Percentiles rank a stretch among this genome's conserved stretches.
Evolutionary conservation across 2,888 invertebrate species (phyloP).

Genomic region (Rhamphomyia laevipes): DNA sequence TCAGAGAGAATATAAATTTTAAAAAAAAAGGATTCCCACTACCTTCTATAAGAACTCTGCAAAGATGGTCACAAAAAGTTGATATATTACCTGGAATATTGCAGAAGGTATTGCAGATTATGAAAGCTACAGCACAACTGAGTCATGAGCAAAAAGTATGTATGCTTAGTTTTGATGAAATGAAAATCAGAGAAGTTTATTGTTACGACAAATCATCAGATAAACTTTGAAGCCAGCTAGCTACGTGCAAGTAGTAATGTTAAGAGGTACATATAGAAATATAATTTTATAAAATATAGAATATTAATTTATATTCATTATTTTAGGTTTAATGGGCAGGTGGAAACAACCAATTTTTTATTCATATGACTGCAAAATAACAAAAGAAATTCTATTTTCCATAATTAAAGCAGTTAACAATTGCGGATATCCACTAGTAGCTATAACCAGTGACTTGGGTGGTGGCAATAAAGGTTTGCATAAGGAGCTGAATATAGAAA

Average conservation of each 20-base stretch:
- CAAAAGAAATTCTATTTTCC: background rate
- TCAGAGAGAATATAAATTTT: too few species aligned
- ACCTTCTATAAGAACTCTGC: too few species aligned
- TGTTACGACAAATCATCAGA: slow-evolving; percentile 9
- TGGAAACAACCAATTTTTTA: slow-evolving; percentile 3
- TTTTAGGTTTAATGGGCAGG: slow-evolving; percentile 5
- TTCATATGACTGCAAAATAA: background rate
- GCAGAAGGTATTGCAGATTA: slow-evolving; percentile 11
- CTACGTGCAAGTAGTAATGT: slow-evolving; percentile 11
- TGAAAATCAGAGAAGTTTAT: slow-evolving; percentile 6
- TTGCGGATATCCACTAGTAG: slow-evolving; percentile 5
- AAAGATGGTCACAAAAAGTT: slow-evolving; percentile 13
- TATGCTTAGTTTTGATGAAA: slow-evolving; percentile 9
- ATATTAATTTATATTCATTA: too few species aligned
- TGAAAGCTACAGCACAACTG: slow-evolving; percentile 7
- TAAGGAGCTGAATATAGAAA: slow-evolving; percentile 5
- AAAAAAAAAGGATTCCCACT: too few species aligned
- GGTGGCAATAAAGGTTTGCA: slow-evolving; percentile 7
- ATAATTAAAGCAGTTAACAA: background rate
- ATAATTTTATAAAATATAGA: too few species aligned
- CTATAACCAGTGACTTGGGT: slow-evolving; percentile 9
- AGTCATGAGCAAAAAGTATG: slow-evolving; percentile 7
- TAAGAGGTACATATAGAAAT: slow-evolving; percentile 7
- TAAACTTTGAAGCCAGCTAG: slow-evolving; percentile 1
- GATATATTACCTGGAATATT: slow-evolving; percentile 11